Percentiles rank a stretch among this genome's conserved stretches.
phyloP scores from a whole-genome alignment of 2,888 invertebrate species.

The Aporophyla nigra region DNA sequence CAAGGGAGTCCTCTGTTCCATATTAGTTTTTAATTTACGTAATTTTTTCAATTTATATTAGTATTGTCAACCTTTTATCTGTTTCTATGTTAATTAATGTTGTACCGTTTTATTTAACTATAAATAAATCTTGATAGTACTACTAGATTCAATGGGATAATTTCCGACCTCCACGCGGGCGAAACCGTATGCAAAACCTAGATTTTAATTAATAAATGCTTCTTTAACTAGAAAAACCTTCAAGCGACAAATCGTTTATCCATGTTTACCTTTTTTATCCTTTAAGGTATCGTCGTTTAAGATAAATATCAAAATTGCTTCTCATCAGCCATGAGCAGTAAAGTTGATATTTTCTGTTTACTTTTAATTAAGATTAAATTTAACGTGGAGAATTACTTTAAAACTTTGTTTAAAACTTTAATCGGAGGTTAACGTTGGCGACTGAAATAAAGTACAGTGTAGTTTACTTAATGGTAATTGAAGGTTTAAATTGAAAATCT shows the following conservation, averaged over 20 bases:
- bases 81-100: no score
- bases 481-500: constrained; percentile 2
- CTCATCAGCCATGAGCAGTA: constrained; percentile 1
- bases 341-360: constrained; percentile 51
- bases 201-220: not conserved
- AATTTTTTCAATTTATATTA: no score
- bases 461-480: constrained; percentile 32
- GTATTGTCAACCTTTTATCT: no score
- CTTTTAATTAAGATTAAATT: constrained; percentile 41
- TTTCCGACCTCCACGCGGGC: no score
- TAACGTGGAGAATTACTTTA: constrained; percentile 33
- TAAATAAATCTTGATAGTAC: no score
- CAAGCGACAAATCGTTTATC: constrained; percentile 2
- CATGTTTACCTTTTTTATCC: not conserved
- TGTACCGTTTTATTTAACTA: no score
- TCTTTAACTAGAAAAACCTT: not conserved
- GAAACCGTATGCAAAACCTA: not conserved
- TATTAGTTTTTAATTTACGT: no score
- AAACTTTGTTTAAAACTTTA: constrained; percentile 36
- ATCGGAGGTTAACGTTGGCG: constrained; percentile 6
- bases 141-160: not conserved
- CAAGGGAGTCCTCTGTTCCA: no score
- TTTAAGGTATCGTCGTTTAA: constrained; percentile 9
- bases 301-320: constrained; percentile 40
- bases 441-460: constrained; percentile 5